Base-by-base conservation (phyloP, 2,888 invertebrate genomes). In the Uloborus plumipes region DNA sequence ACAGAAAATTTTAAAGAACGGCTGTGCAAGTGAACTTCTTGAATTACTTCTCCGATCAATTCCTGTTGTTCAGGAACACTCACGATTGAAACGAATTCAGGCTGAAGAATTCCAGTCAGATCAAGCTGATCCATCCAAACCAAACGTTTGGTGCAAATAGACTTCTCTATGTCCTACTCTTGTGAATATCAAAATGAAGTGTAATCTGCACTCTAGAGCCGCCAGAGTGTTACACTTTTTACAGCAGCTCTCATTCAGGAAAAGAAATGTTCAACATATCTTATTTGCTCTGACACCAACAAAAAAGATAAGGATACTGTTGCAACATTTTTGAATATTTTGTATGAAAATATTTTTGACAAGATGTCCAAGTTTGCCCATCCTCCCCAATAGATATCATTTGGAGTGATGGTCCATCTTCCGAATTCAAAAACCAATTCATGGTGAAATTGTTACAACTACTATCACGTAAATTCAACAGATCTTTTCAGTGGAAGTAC, bases 131-230 rank as follows among this genome's bases (percentile, higher is more conserved):
- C 13, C 58, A 13, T 58, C 58, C 7, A 58, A 58, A n/a, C n/a
- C n/a, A n/a, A n/a, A 58, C 58, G n/a, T 18, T 7, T 16, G 9
- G 16, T 58, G 18, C 58, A 58, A 16, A 58, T 58, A 9, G 58
- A 58, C 18, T 58, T 58, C 18, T 9, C 58, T 13, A 58, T 58
- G 58, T 13, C 9, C 9, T 58, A 58, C n/a, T 13, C 9, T 58
- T 58, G 58, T 58, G 58, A 58, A 58, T 16, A 58, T 58, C 58
- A 58, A 58, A 58, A 58, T 9, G 58, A 58, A 58, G 58, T 58
- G 9, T 20, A 58, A 58, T 13, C 13, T 58, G 58, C 58, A 13
- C n/a, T 58, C 7, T 58, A 20, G n/a, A 16, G 13, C n/a, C 9
- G n/a, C 9, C 9, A 58, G 9, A 13, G 13, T 58, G 58, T 58